Evolutionary conservation across 2,797 vertebrate genomes (phyloP).

Genomic region (Lepidocolaptes lacrymiger): DNA sequence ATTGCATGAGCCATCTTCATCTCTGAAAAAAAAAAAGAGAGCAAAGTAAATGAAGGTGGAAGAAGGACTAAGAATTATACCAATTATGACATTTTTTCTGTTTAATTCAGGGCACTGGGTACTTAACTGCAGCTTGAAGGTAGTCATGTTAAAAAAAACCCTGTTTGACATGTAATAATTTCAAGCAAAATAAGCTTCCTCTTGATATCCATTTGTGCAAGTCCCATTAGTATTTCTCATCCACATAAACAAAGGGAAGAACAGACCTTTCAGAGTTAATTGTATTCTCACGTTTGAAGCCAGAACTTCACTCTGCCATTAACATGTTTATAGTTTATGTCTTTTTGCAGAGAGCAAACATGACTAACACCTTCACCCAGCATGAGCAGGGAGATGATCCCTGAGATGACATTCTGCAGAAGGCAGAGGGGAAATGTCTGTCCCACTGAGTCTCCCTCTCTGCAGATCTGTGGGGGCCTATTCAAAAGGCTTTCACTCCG

Average conservation of each 20-base stretch:
- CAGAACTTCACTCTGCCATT: neutral
- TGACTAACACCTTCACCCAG: neutral
- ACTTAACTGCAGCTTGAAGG: neutral
- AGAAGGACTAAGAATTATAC: neutral
- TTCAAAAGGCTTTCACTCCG: neutral
- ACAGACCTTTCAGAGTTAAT: neutral
- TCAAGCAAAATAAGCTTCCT: neutral
- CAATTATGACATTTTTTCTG: neutral
- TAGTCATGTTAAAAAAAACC: neutral
- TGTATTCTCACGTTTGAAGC: neutral
- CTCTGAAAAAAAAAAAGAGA: neutral
- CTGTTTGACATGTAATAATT: neutral
- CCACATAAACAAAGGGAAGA: neutral
- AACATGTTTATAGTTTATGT: neutral
- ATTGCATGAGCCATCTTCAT: neutral
- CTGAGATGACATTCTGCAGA: neutral
- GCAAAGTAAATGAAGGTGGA: slow-evolving; percentile 11
- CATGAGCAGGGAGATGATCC: neutral
- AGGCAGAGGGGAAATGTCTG: neutral
- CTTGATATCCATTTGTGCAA: neutral
- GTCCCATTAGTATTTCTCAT: neutral
- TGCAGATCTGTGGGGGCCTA: neutral
- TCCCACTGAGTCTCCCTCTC: neutral
- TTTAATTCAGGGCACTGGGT: neutral
- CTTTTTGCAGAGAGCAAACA: neutral